Evolutionary conservation across 1,140 invertebrate genomes (phyloP), one percentile per base, ranked within the genome.

Genomic region (Ceratosolen solmsi): DNA sequence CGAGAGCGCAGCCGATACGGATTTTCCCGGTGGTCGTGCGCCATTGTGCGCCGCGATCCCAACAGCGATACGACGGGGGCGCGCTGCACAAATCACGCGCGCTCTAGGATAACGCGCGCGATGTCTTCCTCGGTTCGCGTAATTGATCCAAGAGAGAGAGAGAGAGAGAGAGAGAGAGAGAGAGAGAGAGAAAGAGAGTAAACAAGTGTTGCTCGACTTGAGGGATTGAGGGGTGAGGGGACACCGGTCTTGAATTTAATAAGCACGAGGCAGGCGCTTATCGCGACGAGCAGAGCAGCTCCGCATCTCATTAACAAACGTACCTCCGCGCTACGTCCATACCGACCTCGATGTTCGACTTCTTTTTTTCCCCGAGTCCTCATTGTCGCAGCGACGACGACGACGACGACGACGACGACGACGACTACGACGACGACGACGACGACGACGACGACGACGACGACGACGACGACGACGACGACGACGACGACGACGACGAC

Each of bases 1-100:
- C 90, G 89, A 90, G 89, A 91, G 89, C 87, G 86, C 88, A 87
- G 78, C 88, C 72, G 87, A 90, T 90, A 90, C n/a, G 74, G 56
- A 0, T 71, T 54, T 56, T 86, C 86, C 84, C 86, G 80, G 86
- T 88, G 88, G 87, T 87, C 86, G 63, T 84, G 87, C 85, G 86
- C 88, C 88, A 90, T 91, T 91, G 90, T 90, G 30, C 46, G 25
- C 27, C 20, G 22, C 20, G 86, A 86, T 89, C 82, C 86, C 87
- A 89, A 90, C 89, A 89, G 90, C 88, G 89, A 91, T 91, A 90
- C 84, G 75, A 72, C n/a, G n/a, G n/a, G n/a, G 85, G 41, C 71
- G 46, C 41, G 20, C 41, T 46, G 38, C n/a, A n/a, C 71, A 54
- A 54, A 51, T 51, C 46, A 51, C 27, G 46, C 30, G 30, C 17